Evolutionary conservation across 1,140 invertebrate species (phyloP).

Genomic region (Wiebesia pumilae): DNA sequence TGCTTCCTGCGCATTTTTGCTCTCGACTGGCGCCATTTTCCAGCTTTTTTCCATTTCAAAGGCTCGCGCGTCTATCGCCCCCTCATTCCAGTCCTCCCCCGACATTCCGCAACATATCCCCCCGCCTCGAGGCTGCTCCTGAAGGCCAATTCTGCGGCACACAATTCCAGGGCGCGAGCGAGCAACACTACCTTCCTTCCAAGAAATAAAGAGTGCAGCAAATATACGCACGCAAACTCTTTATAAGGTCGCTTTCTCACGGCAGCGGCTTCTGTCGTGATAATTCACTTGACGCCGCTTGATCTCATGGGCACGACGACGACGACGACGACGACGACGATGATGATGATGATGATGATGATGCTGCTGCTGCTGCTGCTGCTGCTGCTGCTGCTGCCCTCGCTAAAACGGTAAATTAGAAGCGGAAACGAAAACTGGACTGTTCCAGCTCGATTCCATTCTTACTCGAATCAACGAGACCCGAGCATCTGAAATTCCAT

Average conservation of each 20-base stretch:
- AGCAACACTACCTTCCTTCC: not conserved
- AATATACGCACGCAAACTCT: not conserved
- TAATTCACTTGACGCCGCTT: constrained; percentile 23
- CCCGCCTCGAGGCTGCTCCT: not conserved
- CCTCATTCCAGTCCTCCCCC: not conserved
- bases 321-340: not conserved
- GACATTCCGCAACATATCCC: constrained; percentile 19
- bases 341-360: not conserved
- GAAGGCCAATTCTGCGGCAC: not conserved
- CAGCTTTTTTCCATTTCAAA: not conserved
- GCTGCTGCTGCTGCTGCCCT: too few species aligned
- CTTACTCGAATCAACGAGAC: not conserved
- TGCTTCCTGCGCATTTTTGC: not conserved
- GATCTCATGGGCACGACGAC: not conserved
- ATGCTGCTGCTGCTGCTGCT: not conserved
- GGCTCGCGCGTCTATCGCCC: not conserved
- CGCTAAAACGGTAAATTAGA: not conserved
- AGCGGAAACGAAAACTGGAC: not conserved
- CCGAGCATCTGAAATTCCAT: not conserved
- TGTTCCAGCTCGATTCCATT: not conserved
- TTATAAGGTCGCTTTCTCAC: constrained; percentile 44
- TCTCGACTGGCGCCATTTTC: not conserved
- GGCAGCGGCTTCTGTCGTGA: not conserved
- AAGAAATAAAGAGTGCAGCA: constrained; percentile 28
- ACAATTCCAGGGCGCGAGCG: constrained; percentile 13